Base-by-base conservation (phyloP, 2,797 vertebrate species). In the Tympanoctomys barrerae region DNA sequence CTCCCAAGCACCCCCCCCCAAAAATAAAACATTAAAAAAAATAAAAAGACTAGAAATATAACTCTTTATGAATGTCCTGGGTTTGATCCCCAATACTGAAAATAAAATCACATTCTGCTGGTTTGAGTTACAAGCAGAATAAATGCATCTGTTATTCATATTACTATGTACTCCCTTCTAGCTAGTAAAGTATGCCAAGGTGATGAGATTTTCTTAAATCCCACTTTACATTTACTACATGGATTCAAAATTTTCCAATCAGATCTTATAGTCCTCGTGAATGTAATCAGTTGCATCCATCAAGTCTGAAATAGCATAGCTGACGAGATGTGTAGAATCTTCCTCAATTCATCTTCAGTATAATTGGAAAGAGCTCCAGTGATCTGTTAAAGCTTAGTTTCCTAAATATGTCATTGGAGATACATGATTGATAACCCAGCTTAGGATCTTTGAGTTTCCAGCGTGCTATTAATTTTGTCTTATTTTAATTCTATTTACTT, bases 401-500 rank as follows among this genome's bases (percentile, higher is more conserved):
- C 59, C 19, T 33, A 19, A 90, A 54, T 61, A 57, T 12, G 70
- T 87, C 64, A 71, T 36, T 87, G 57, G 49, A 92, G n/a, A 92
- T 83, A 78, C 14, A 81, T 93, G 91, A 91, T 62, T 94, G 80
- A 81, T 84, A 93, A 91, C 33, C 73, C 84, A 1, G 79, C 59
- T 95, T 94, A 83, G 31, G 24, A 91, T 92, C 42, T 93, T 97
- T 75, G 36, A 46, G 16, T 86, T 88, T 95, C 70, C 77, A 84
- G 68, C 31, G 39, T 95, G 36, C 61, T 61, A 49, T 95, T 97
- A 70, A 95, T 97, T 80, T 80, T 36, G 3, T 95, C 70, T 96
- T 64, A 73, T 94, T 94, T 96, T 90, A 96, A 83, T 96, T 91
- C 66, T 92, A 28, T 82, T 83, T 94, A 80, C 75, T 89, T 83